Evolutionary conservation across 2,797 vertebrate genomes (phyloP), one percentile per base, ranked within the genome.

Genomic region (Nyctalus aviator): DNA sequence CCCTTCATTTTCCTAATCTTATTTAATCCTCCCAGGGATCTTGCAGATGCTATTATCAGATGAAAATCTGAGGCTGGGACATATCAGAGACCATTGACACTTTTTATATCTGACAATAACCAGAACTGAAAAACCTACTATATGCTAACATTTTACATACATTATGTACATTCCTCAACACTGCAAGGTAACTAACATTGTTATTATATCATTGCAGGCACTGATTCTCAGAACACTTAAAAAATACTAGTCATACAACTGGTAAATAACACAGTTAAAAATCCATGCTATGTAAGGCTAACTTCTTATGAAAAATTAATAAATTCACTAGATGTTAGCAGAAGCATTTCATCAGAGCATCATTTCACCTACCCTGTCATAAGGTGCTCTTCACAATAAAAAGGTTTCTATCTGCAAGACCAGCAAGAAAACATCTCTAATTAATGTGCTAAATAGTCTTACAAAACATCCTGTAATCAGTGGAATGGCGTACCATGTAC

Each of bases 141-240:
- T 11, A 8, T 44, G 2, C 27, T 62, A 25, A 32, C 15, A 88
- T 68, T 90, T 81, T 90, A 41, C 6, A 72, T 21, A 37, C 9
- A 30, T 48, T 50, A 48, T 62, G 8, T 20, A 18, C 12, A 69
- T 32, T 86, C 46, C 12, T 92, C 17, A 82, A 55, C 8, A 41
- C 13, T 71, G 5, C 35, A 59, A 21, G 9, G 44, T 71, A 57
- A 69, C 5, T 53, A 75, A 48, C 4, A 55, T 41, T n/a, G 11
- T 48, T 41, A 46, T 77, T 41, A 46, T 77, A 5, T 27, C 41
- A 66, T 23, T 64, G 21, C 17, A 84, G 27, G 23, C 1, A 27
- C 7, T 59, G 72, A 77, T 72, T 93, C 46, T 66, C 72, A 87
- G 85, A 90, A 89, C 23, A 92, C 48, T 78, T 85, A 44, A 84